Conservation (phyloP, 2,797 vertebrate genomes). For the Myripristis jacobus region DNA sequence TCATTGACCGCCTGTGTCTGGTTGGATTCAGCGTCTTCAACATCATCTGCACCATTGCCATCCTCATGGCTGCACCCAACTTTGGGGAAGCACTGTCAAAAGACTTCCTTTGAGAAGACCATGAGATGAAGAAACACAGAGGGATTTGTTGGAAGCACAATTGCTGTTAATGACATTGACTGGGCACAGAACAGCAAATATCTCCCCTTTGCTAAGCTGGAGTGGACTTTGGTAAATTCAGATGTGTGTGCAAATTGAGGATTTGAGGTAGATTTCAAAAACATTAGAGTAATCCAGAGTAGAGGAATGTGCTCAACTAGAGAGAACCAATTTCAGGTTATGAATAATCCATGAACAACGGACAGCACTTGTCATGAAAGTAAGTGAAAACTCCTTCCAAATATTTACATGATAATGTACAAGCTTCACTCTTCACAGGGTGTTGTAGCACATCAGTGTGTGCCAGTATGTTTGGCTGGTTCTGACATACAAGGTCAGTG, state of each 20-base stretch:
- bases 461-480: too few species aligned
- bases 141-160: conserved; percentile 60
- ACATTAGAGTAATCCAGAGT: too few species aligned
- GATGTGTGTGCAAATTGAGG: background rate
- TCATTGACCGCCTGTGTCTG: conserved; percentile 87
- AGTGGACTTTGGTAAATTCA: conserved; percentile 7
- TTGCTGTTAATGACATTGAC: conserved; percentile 30
- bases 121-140: conserved; percentile 4
- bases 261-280: background rate
- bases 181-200: conserved; percentile 28
- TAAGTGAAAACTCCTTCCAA: too few species aligned
- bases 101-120: conserved; percentile 83
- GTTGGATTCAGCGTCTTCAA: conserved; percentile 88
- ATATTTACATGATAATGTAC: too few species aligned
- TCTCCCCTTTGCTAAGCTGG: conserved; percentile 4
- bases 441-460: too few species aligned
- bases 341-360: too few species aligned
- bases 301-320: too few species aligned
- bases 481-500: too few species aligned
- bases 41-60: conserved; percentile 88
- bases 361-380: too few species aligned
- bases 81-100: conserved; percentile 88
- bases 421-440: too few species aligned
- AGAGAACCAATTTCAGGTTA: too few species aligned
- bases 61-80: conserved; percentile 89